These are phyloP conservation scores for Noctua janthina DNA, from an alignment of 2,888 invertebrate species.

Conservation along the genomic window DNA sequence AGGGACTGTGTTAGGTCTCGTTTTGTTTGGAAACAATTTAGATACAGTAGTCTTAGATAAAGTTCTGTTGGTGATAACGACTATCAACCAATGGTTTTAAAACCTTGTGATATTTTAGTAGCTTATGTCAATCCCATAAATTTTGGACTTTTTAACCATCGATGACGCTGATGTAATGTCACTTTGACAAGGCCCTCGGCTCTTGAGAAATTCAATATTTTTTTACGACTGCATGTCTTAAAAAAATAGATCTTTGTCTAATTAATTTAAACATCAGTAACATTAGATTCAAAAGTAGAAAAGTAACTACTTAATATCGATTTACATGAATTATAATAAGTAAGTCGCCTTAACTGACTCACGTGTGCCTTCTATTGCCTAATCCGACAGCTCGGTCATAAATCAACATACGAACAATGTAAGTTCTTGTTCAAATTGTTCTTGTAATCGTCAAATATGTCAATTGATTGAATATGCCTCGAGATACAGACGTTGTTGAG, in stretches of 20 bases:
- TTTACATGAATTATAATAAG: conserved; percentile 38
- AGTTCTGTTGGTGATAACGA: neutral
- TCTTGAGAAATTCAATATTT: neutral
- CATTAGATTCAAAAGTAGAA: neutral
- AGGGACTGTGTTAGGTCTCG: conserved; percentile 11
- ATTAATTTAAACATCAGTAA: neutral
- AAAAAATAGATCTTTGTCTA: neutral
- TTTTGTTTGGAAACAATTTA: neutral
- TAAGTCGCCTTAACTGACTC: conserved; percentile 31
- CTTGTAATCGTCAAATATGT: conserved; percentile 28
- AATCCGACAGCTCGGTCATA: conserved; percentile 38
- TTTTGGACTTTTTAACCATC: neutral
- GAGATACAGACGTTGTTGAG: neutral
- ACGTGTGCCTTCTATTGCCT: conserved; percentile 41
- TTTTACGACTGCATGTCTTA: neutral
- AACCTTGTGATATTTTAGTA: neutral
- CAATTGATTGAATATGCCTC: conserved; percentile 15
- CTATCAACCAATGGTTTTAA: neutral
- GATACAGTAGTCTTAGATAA: neutral
- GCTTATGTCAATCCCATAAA: neutral
- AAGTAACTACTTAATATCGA: conserved; percentile 27
- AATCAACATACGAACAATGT: conserved; percentile 46
- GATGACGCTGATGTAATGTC: neutral
- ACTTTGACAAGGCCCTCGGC: neutral
- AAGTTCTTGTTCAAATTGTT: conserved; percentile 29